phyloP scores from a whole-genome alignment of 2,888 invertebrate species.

The Idaea aversata region DNA sequence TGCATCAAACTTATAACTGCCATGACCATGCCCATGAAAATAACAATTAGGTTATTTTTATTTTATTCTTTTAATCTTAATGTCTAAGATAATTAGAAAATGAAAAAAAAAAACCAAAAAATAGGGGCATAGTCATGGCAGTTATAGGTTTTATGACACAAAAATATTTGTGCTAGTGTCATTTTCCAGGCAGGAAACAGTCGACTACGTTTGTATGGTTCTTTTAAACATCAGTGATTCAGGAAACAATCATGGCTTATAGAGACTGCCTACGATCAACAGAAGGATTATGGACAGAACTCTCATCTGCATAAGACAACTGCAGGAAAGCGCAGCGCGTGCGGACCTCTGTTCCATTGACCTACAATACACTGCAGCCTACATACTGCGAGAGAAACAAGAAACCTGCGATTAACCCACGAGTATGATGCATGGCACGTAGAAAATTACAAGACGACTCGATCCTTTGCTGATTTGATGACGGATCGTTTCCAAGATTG shows the following conservation, averaged over 20 bases:
- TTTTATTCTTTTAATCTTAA: too few relatives aligned
- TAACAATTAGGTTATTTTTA: too few relatives aligned
- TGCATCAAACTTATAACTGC: too few relatives aligned
- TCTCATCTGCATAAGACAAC: conserved; percentile 59
- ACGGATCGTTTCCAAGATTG: conserved; percentile 35
- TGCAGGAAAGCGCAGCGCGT: conserved; percentile 64
- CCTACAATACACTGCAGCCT: conserved; percentile 60
- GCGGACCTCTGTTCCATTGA: conserved; percentile 60
- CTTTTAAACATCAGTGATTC: conserved; percentile 11
- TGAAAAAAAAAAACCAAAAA: too few relatives aligned
- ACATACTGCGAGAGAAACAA: conserved; percentile 55
- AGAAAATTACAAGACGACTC: conserved; percentile 46
- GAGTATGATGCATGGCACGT: conserved; percentile 54
- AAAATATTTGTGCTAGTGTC: too few relatives aligned
- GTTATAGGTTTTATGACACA: too few relatives aligned
- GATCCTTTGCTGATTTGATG: conserved; percentile 41
- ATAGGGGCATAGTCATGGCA: too few relatives aligned
- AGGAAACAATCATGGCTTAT: conserved; percentile 7
- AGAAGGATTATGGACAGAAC: conserved; percentile 23
- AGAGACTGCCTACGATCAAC: conserved; percentile 14
- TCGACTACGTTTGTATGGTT: too few relatives aligned
- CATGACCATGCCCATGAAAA: too few relatives aligned
- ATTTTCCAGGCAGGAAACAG: too few relatives aligned
- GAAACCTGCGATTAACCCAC: conserved; percentile 55
- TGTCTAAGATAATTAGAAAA: too few relatives aligned